Evolutionary conservation across 2,797 vertebrate species (phyloP), one percentile per base, ranked within the genome.

Genomic region (Sus cebifrons): DNA sequence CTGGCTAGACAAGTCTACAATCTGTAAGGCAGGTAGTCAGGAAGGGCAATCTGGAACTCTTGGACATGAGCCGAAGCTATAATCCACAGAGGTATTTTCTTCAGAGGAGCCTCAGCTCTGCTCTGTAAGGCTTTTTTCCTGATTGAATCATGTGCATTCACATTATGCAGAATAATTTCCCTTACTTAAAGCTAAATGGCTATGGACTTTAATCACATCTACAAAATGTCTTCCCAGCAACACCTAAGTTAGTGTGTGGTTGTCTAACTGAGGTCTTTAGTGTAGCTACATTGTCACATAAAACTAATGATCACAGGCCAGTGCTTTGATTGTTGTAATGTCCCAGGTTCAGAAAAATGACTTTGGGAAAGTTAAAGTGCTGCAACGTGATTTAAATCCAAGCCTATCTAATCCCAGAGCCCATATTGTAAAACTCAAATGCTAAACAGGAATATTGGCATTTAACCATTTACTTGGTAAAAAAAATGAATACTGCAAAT

Each of bases 321-420:
- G 21, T 81, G 27, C 6, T 94, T 89, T 64, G 44, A 44, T 77
- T 86, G 11, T 68, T 96, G 36, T 70, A 65, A 87, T 82, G 91
- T 87, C 74, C 70, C 10, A 93, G 44, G 62, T 60, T 86, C 52
- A 70, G 64, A 18, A 75, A 65, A 81, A 4, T 54, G 44, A 74
- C 27, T 78, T 91, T 67, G 3, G 81, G 8, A 67, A 86, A 78
- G 60, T 64, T 91, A 71, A 36, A n/a, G 40, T 52, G 20, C 23
- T 94, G 77, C 6, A 81, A 77, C 20, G 44, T 70, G 29, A 77
- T 86, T 83, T 84, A n/a, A 94, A 75, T 3, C 17, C 29, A 73
- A 40, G 29, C 36, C 6, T 77, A 5, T 94, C 40, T 84, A 83
- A 62, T 29, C 32, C 1, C 11, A 32, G 49, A 87, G 25, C 25